These are phyloP conservation scores for Phortica variegata DNA, from an alignment of 1,140 invertebrate genomes.

Conservation along the genomic window DNA sequence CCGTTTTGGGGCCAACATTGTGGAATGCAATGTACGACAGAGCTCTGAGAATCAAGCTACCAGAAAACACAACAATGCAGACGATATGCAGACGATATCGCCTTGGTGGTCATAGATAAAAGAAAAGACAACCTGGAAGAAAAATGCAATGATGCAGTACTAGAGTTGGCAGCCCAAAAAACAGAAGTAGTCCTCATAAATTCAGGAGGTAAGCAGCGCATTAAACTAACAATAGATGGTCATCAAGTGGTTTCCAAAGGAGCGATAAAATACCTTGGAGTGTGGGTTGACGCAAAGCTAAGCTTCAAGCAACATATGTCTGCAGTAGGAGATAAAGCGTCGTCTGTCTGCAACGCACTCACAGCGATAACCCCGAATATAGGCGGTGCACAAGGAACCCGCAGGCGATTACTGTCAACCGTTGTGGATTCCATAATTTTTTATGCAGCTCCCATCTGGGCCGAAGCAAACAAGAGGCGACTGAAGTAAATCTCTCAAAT, in stretches of 20 bases:
- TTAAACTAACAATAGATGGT: background rate
- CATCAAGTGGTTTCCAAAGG: background rate
- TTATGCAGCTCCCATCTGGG: background rate
- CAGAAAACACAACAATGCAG: background rate
- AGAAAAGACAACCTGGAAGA: background rate
- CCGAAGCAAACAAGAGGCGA: background rate
- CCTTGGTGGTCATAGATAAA: background rate
- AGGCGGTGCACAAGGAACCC: background rate
- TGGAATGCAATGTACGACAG: background rate
- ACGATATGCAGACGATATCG: background rate
- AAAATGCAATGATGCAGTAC: background rate
- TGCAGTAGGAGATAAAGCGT: background rate
- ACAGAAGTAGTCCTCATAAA: background rate
- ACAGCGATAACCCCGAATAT: background rate
- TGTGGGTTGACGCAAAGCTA: background rate
- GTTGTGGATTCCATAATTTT: background rate
- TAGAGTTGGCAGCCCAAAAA: background rate
- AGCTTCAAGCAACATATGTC: background rate
- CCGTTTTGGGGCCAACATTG: background rate
- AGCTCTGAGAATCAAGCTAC: background rate
- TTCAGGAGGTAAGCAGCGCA: background rate
- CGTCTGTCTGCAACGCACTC: background rate
- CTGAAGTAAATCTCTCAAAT: background rate
- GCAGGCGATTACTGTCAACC: background rate
- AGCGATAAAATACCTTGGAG: background rate